phyloP scores from a whole-genome alignment of 2,797 vertebrate species.

The Neopelma chrysocephalum region DNA sequence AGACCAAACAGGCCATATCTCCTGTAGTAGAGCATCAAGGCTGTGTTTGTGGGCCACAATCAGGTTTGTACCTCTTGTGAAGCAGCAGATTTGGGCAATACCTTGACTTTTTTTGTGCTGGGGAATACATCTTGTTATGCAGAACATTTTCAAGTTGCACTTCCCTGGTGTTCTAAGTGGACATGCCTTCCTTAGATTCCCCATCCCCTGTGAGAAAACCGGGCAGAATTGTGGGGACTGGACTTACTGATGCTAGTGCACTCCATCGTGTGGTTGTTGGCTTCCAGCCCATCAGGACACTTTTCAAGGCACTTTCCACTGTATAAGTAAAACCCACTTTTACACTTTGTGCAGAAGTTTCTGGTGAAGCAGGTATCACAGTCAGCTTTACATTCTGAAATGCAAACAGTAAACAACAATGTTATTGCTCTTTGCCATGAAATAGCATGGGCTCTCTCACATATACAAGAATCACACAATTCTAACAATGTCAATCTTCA shows the following conservation, averaged over 20 bases:
- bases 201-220: not conserved
- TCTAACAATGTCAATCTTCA: not conserved
- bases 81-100: not conserved
- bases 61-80: not conserved
- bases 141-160: not conserved
- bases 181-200: not conserved
- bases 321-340: constrained; percentile 89
- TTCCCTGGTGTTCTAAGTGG: not conserved
- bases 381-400: constrained; percentile 92
- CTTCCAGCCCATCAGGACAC: constrained; percentile 91
- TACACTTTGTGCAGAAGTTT: constrained; percentile 91
- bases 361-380: constrained; percentile 92
- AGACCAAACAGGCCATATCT: not conserved
- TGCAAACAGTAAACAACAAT: constrained; percentile 36
- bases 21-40: not conserved
- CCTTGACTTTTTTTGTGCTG: not conserved
- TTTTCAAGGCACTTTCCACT: constrained; percentile 90
- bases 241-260: constrained; percentile 87
- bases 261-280: constrained; percentile 91
- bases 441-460: not conserved
- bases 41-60: not conserved
- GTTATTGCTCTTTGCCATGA: not conserved
- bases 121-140: not conserved
- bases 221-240: not conserved
- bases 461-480: not conserved